phyloP scores from a whole-genome alignment of 1,140 invertebrate genomes.

The Phenacoccus solenopsis region DNA sequence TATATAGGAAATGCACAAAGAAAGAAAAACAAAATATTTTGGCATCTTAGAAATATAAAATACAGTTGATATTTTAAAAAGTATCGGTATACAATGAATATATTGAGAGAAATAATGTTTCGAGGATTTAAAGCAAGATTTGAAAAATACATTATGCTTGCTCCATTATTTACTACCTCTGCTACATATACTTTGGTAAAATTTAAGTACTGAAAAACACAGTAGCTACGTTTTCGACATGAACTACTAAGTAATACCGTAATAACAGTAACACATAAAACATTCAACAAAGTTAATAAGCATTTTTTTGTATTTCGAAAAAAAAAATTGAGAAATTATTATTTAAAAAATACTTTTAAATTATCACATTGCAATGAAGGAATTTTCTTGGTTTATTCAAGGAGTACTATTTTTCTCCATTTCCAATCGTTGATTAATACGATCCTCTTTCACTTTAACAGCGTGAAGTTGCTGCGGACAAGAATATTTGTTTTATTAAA shows the following conservation, averaged over 20 bases:
- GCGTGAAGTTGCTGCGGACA: constrained; percentile 1
- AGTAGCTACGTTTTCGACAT: neutral
- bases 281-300: neutral
- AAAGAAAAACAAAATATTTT: too few species aligned
- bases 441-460: neutral
- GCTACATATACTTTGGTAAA: too few species aligned
- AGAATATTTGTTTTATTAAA: too few species aligned
- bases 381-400: neutral
- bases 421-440: neutral
- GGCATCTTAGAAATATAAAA: too few species aligned
- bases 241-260: neutral
- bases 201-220: too few species aligned
- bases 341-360: constrained; percentile 13
- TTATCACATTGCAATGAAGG: constrained; percentile 1
- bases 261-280: neutral
- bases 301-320: neutral
- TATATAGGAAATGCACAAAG: too few species aligned
- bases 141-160: too few species aligned
- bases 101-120: too few species aligned
- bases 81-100: too few species aligned
- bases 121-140: too few species aligned
- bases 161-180: too few species aligned
- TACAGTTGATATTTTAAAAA: too few species aligned
- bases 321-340: neutral
- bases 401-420: neutral